Percentiles rank a stretch among this genome's conserved stretches.
Conservation (phyloP, 2,888 invertebrate species). For the Sylvicola fuscatus region DNA sequence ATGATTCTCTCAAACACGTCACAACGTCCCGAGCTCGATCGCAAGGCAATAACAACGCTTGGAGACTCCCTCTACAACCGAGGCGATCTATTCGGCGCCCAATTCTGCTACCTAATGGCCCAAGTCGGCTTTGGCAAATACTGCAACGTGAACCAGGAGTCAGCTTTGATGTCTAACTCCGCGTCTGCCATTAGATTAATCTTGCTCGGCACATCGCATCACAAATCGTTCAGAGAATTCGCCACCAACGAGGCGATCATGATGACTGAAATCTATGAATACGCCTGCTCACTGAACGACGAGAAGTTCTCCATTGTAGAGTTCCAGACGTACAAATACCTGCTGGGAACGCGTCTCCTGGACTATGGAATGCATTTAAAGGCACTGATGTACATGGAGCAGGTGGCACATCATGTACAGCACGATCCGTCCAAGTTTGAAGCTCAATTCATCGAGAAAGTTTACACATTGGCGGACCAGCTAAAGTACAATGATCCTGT, state of each 20-base stretch:
- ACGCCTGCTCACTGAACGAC: constrained; percentile 64
- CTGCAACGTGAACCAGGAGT: constrained; percentile 10
- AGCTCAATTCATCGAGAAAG: constrained; percentile 29
- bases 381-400: constrained; percentile 68
- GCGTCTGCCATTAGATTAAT: constrained; percentile 29
- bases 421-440: constrained; percentile 32
- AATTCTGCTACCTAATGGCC: constrained; percentile 86
- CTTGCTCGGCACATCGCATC: constrained; percentile 56
- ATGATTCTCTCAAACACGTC: constrained; percentile 81
- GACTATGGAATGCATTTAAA: constrained; percentile 61
- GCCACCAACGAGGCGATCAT: constrained; percentile 70
- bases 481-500: constrained; percentile 50
- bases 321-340: constrained; percentile 66
- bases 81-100: constrained; percentile 75
- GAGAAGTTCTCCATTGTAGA: constrained; percentile 49
- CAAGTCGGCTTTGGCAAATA: constrained; percentile 24
- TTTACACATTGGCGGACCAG: constrained; percentile 33
- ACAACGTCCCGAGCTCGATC: constrained; percentile 52
- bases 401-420: constrained; percentile 45
- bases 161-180: constrained; percentile 8
- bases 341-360: constrained; percentile 55
- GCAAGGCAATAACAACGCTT: constrained; percentile 52
- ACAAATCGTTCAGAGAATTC: constrained; percentile 42
- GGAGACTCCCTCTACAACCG: constrained; percentile 49
- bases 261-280: constrained; percentile 91